A percentile compares a stretch with the other conserved stretches of the same genome.
phyloP scores from a whole-genome alignment of 2,888 invertebrate genomes.

The Lordiphosa andalusiaca region DNA sequence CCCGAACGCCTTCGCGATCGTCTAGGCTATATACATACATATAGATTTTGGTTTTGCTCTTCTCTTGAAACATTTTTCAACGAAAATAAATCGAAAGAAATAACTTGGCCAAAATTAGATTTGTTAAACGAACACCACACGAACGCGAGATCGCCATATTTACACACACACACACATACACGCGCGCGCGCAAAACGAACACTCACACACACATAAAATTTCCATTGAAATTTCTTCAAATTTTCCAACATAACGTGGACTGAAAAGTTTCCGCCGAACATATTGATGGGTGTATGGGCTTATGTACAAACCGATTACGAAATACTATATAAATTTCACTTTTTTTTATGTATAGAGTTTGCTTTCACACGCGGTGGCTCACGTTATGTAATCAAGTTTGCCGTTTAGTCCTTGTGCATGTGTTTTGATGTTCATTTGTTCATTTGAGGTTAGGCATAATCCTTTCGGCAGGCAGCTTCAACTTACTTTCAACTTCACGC shows the following conservation, averaged over 20 bases:
- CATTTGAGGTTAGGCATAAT: conserved; percentile 66
- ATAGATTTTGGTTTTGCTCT: conserved; percentile 13
- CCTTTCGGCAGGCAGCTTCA: conserved; percentile 62
- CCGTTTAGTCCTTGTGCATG: conserved; percentile 18
- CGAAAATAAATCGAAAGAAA: conserved; percentile 64
- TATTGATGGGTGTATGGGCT: conserved; percentile 10
- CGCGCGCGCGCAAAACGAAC: too few species aligned
- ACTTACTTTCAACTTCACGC: conserved; percentile 95
- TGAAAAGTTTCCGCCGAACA: conserved; percentile 32
- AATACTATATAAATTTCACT: conserved; percentile 43
- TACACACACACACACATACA: conserved; percentile 9
- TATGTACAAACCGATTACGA: conserved; percentile 60
- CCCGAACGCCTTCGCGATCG: conserved; percentile 49
- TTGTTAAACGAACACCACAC: conserved; percentile 29
- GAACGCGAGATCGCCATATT: conserved; percentile 20
- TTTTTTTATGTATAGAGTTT: conserved; percentile 25
- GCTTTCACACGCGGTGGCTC: conserved; percentile 56
- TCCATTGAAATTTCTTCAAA: conserved; percentile 35
- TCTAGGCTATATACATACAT: conserved; percentile 17
- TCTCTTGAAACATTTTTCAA: conserved; percentile 46
- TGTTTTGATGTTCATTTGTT: conserved; percentile 25
- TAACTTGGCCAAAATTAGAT: conserved; percentile 79
- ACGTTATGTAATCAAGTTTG: conserved; percentile 63
- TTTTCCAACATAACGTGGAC: conserved; percentile 14
- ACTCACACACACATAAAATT: conserved; percentile 32